phyloP scores from a whole-genome alignment of 2,113 vertebrate species.

The Poeciliopsis retropinna region DNA sequence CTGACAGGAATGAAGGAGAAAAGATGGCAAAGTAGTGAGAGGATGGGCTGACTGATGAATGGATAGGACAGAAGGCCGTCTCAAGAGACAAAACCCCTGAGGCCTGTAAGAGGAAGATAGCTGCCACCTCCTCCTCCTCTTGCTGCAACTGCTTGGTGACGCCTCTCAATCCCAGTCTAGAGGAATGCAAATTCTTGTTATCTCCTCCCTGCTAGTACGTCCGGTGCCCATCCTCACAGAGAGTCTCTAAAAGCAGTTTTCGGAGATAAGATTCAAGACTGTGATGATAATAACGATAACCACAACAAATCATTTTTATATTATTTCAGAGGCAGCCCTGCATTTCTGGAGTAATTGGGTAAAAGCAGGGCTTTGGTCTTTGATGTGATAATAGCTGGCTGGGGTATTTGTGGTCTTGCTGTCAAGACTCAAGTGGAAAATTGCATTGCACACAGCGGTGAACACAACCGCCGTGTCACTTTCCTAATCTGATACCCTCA shows the following conservation, averaged over 20 bases:
- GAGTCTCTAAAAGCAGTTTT: conserved; percentile 14
- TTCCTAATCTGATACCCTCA: conserved; percentile 40
- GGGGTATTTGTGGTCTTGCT: conserved; percentile 61
- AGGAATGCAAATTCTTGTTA: conserved; percentile 58
- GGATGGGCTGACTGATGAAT: conserved; percentile 36
- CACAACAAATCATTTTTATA: conserved; percentile 36
- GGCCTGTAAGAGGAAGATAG: conserved; percentile 62
- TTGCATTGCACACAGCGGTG: conserved; percentile 61
- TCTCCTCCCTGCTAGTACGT: conserved; percentile 22
- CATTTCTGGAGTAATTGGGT: conserved; percentile 52
- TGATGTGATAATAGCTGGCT: conserved; percentile 71
- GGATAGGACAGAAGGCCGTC: conserved; percentile 24
- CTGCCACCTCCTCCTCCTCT: conserved; percentile 23
- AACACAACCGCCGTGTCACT: conserved; percentile 59
- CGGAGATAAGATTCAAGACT: conserved; percentile 25
- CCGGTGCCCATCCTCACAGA: conserved; percentile 7
- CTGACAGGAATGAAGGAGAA: conserved; percentile 18
- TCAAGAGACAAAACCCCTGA: conserved; percentile 45
- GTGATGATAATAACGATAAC: conserved; percentile 39
- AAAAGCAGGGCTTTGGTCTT: conserved; percentile 56
- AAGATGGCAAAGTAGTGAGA: conserved; percentile 6
- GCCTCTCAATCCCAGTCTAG: conserved; percentile 50
- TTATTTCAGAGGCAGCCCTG: conserved; percentile 42
- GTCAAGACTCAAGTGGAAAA: conserved; percentile 75
- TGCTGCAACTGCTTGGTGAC: conserved; percentile 8